Evolutionary conservation across 2,797 vertebrate genomes (phyloP).

Genomic region (Lacerta bilineata): DNA sequence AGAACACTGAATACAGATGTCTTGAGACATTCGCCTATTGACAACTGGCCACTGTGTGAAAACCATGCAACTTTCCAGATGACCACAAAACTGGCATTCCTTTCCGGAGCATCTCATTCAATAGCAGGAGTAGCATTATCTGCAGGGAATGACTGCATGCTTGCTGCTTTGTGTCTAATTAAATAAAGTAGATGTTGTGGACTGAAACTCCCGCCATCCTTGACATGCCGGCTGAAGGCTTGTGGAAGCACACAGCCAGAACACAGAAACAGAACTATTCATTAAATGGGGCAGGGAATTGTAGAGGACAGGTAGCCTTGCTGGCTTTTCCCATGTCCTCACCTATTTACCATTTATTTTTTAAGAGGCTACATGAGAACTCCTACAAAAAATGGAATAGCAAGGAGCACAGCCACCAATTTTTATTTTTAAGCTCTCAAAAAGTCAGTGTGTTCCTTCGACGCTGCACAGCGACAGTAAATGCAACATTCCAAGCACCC

Average conservation of each 20-base stretch:
- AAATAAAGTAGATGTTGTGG: not conserved
- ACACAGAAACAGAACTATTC: too few relatives aligned
- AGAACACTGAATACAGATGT: not conserved
- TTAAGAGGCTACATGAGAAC: not conserved
- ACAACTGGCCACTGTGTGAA: not conserved
- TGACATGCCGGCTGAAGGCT: not conserved
- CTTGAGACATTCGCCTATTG: not conserved
- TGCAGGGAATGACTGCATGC: not conserved
- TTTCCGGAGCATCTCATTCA: not conserved
- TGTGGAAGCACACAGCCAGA: not conserved
- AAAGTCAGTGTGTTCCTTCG: not conserved
- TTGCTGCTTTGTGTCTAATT: not conserved
- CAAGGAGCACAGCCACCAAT: not conserved
- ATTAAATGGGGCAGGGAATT: not conserved
- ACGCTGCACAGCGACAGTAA: not conserved
- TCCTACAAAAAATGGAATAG: not conserved
- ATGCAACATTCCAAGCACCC: not conserved
- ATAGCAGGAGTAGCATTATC: not conserved
- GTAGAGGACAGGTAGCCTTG: not conserved
- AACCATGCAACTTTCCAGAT: not conserved
- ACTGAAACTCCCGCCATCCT: not conserved
- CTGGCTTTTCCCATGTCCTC: not conserved
- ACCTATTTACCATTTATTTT: not conserved
- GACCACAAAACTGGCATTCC: not conserved
- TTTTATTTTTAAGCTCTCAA: not conserved